Conservation (phyloP, 2,888 invertebrate species). For the Agrochola circellaris region DNA sequence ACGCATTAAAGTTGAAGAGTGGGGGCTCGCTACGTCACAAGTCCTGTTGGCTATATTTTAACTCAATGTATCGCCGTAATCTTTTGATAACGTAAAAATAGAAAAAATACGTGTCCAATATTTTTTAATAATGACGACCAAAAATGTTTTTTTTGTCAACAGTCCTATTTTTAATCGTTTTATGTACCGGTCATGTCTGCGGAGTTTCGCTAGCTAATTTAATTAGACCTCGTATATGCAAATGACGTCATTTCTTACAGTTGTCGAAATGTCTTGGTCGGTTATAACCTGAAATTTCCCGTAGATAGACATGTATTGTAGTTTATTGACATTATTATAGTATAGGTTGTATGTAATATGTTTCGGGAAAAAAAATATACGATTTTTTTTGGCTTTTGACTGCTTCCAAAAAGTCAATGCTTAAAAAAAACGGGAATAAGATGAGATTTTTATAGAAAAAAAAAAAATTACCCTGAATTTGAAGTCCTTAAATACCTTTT, state of each 20-base stretch:
- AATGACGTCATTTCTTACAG: background rate
- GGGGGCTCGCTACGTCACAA: too few species aligned
- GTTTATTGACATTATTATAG: conserved; percentile 25
- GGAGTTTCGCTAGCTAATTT: background rate
- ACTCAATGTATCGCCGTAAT: too few species aligned
- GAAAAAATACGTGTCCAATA: too few species aligned
- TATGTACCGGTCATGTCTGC: background rate
- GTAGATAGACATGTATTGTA: conserved; percentile 35
- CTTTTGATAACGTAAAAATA: too few species aligned
- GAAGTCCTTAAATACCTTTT: too few species aligned
- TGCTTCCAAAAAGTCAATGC: background rate
- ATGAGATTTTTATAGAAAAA: background rate
- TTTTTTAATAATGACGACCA: too few species aligned
- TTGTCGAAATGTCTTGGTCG: conserved; percentile 7
- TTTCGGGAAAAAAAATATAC: conserved; percentile 16
- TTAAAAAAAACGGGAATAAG: background rate
- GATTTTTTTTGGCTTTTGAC: conserved; percentile 29
- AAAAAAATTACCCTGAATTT: background rate
- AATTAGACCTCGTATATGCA: background rate
- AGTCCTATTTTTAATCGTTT: background rate
- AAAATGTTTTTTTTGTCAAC: too few species aligned
- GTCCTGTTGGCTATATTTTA: too few species aligned
- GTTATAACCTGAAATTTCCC: background rate
- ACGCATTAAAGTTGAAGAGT: too few species aligned
- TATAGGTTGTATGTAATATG: conserved; percentile 33